Conservation (phyloP, 2,797 vertebrate genomes). For the Amblyopsis hoosieri region DNA sequence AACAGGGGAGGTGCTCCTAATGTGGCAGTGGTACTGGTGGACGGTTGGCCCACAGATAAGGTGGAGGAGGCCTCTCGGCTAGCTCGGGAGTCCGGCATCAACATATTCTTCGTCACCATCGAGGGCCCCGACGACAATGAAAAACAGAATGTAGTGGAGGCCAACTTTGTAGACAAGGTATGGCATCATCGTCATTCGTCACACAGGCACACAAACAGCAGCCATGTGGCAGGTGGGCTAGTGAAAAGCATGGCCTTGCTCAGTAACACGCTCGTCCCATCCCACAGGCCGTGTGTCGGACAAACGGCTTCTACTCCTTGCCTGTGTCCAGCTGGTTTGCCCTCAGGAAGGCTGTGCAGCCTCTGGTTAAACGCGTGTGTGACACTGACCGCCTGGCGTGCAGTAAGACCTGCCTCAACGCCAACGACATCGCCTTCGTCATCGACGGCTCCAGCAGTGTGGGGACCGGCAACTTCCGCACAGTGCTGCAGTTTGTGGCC, state of each 20-base stretch:
- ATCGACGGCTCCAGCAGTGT: conserved; percentile 98
- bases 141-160: conserved; percentile 86
- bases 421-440: conserved; percentile 92
- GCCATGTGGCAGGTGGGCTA: no score
- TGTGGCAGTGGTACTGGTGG: conserved; percentile 91
- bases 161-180: conserved; percentile 96
- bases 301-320: conserved; percentile 89
- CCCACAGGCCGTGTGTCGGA: conserved; percentile 92
- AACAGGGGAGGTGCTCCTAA: conserved; percentile 92
- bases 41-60: conserved; percentile 95
- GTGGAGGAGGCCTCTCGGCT: conserved; percentile 92
- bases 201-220: background rate
- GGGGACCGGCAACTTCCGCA: conserved; percentile 93
- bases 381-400: conserved; percentile 88
- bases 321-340: conserved; percentile 91
- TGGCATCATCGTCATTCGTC: background rate
- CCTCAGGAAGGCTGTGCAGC: conserved; percentile 86
- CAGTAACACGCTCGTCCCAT: background rate
- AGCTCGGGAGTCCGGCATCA: conserved; percentile 95
- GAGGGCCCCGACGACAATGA: conserved; percentile 90
- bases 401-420: conserved; percentile 97
- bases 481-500: conserved; percentile 94
- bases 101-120: conserved; percentile 96
- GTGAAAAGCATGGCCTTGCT: background rate
- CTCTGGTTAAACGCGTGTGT: conserved; percentile 90